phyloP scores from a whole-genome alignment of 2,888 invertebrate genomes.

The Mimachlamys varia region DNA sequence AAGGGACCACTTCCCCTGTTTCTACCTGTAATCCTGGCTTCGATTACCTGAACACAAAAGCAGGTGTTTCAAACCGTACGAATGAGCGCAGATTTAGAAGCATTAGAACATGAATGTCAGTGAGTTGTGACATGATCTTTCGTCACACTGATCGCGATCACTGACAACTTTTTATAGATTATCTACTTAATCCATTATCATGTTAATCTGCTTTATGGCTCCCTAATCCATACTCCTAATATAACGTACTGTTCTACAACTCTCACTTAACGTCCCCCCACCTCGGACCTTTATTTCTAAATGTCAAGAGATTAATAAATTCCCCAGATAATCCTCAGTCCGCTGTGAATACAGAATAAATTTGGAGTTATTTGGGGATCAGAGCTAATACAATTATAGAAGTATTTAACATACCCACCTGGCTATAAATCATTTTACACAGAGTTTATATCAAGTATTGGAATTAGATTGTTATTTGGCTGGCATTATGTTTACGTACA shows the following conservation, averaged over 20 bases:
- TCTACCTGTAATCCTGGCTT: slow-evolving; percentile 17
- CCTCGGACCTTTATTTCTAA: not conserved
- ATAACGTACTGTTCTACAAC: not conserved
- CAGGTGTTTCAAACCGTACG: not conserved
- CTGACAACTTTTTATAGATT: slow-evolving; percentile 2
- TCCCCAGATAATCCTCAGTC: not conserved
- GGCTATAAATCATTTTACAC: not conserved
- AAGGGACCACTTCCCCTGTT: not conserved
- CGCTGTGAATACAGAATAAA: not conserved
- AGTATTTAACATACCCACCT: not conserved
- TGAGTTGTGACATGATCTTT: slow-evolving; percentile 19
- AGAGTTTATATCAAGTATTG: not conserved
- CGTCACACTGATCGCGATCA: not conserved
- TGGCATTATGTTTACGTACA: no score
- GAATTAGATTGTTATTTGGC: not conserved
- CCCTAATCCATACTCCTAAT: not conserved
- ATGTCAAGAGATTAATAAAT: slow-evolving; percentile 25
- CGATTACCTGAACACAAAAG: slow-evolving; percentile 4
- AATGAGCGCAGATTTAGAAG: not conserved
- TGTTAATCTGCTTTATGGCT: not conserved
- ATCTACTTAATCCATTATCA: slow-evolving; percentile 1
- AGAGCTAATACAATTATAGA: not conserved
- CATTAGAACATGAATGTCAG: not conserved
- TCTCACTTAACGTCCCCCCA: not conserved
- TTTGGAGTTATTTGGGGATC: not conserved